These are phyloP conservation scores for Pyrgus malvae DNA, from an alignment of 2,888 invertebrate genomes.

Conservation along the genomic window DNA sequence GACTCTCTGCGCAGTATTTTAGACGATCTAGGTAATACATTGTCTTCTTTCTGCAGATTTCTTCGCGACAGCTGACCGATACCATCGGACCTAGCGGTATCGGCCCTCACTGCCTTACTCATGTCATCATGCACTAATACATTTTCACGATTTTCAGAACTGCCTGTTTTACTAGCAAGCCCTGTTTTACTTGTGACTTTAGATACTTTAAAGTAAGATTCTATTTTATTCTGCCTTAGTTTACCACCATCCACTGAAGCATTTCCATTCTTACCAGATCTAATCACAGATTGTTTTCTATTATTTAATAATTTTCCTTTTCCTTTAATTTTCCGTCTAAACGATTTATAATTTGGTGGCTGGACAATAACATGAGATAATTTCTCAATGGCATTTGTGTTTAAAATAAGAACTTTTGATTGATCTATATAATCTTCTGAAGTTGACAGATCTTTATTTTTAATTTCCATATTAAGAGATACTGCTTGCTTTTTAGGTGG, in stretches of 20 bases:
- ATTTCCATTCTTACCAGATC: conserved; percentile 49
- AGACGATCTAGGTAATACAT: conserved; percentile 46
- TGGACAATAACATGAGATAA: conserved; percentile 72
- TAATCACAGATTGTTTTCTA: conserved; percentile 40
- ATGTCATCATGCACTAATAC: conserved; percentile 51
- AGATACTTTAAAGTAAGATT: conserved; percentile 50
- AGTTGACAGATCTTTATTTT: conserved; percentile 58
- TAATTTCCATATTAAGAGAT: conserved; percentile 67
- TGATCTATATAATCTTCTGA: conserved; percentile 46
- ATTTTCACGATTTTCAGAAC: conserved; percentile 30
- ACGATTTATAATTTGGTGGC: conserved; percentile 75
- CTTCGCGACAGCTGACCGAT: conserved; percentile 41
- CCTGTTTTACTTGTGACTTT: conserved; percentile 42
- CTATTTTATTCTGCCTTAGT: conserved; percentile 59
- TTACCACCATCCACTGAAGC: conserved; percentile 36
- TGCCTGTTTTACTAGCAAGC: conserved; percentile 31
- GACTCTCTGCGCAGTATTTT: conserved; percentile 40
- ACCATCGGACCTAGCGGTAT: conserved; percentile 53
- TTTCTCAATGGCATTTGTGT: conserved; percentile 70
- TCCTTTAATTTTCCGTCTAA: conserved; percentile 59
- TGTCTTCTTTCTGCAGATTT: conserved; percentile 39
- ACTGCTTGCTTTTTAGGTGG: conserved; percentile 52
- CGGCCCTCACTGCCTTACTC: conserved; percentile 61
- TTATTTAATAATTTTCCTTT: conserved; percentile 49
- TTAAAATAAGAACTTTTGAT: conserved; percentile 75